These are phyloP conservation scores for Engystomops pustulosus DNA, from an alignment of 2,113 vertebrate genomes.

Conservation along the genomic window DNA sequence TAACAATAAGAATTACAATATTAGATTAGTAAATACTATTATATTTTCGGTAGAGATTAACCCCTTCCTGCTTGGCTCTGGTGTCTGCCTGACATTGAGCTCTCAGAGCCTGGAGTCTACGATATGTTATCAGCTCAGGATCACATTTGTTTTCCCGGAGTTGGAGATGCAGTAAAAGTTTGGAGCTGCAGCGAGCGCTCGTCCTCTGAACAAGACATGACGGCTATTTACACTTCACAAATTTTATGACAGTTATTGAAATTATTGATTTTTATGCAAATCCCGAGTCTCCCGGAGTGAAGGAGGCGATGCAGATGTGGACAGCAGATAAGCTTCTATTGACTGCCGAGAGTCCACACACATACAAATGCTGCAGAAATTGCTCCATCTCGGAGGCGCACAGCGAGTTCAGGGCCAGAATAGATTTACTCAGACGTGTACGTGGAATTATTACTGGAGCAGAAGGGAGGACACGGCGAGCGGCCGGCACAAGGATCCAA, in stretches of 20 bases:
- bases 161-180: conserved; percentile 49
- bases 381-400: conserved; percentile 7
- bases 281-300: conserved; percentile 11
- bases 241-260: conserved; percentile 58
- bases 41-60: no score
- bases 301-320: conserved; percentile 6
- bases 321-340: conserved; percentile 47
- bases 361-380: conserved; percentile 36
- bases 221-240: conserved; percentile 55
- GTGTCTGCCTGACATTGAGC: neutral
- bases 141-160: conserved; percentile 24
- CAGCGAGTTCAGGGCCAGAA: neutral
- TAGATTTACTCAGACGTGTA: conserved; percentile 6
- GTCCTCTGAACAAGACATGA: conserved; percentile 42
- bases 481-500: no score
- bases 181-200: neutral
- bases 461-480: neutral
- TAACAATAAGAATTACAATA: no score
- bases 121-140: neutral
- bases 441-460: neutral
- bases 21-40: no score
- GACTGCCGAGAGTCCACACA: conserved; percentile 29
- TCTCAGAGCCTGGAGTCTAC: neutral
- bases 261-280: conserved; percentile 60
- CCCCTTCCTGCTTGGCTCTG: no score